These are phyloP conservation scores for Pipistrellus pygmaeus DNA, from an alignment of 2,797 vertebrate genomes.

Conservation along the genomic window DNA sequence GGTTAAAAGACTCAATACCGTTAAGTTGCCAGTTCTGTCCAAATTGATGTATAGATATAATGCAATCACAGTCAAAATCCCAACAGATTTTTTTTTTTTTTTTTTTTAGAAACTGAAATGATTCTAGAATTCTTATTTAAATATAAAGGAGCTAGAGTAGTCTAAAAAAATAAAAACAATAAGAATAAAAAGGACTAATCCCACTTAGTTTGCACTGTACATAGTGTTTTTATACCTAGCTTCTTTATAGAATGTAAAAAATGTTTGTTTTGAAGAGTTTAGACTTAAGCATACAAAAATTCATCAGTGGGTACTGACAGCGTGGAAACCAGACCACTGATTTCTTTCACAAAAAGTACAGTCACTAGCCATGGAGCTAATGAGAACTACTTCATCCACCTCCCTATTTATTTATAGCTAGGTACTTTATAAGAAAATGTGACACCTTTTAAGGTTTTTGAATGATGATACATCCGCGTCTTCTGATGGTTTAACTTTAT, in stretches of 20 bases:
- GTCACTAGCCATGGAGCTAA: background rate
- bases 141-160: background rate
- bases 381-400: background rate
- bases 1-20: background rate
- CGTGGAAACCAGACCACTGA: background rate
- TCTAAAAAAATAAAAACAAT: background rate
- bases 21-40: background rate
- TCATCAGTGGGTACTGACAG: background rate
- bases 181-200: background rate
- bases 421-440: slow-evolving; percentile 16
- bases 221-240: background rate
- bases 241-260: slow-evolving; percentile 35
- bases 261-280: slow-evolving; percentile 9
- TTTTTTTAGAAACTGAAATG: background rate
- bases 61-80: background rate
- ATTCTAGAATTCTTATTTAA: background rate
- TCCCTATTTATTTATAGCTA: background rate
- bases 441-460: slow-evolving; percentile 16
- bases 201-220: background rate
- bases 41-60: background rate
- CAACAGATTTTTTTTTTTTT: background rate
- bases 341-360: background rate
- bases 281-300: background rate
- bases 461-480: background rate
- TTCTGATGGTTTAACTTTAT: background rate